Evolutionary conservation across 2,888 invertebrate genomes (phyloP).

Genomic region (Chouioia cunea): DNA sequence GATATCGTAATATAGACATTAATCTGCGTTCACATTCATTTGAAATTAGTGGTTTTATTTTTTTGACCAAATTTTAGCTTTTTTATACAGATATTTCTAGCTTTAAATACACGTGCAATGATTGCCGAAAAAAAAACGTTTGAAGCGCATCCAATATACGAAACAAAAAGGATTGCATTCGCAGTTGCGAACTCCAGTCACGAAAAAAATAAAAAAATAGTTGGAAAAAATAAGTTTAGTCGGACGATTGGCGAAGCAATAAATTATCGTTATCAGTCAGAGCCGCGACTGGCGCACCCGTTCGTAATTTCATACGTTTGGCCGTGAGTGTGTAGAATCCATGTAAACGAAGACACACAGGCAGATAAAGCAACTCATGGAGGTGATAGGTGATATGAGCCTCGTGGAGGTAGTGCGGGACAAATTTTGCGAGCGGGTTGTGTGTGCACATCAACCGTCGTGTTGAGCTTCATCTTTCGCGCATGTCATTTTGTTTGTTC

Average conservation of each 20-base stretch:
- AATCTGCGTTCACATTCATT: too few relatives aligned
- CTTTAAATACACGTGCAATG: too few relatives aligned
- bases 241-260: constrained; percentile 34
- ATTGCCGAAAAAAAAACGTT: too few relatives aligned
- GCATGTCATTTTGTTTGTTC: too few relatives aligned
- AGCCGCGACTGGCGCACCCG: neutral
- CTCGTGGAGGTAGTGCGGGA: constrained; percentile 12
- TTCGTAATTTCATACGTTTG: constrained; percentile 39
- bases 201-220: neutral
- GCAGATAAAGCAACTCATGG: neutral
- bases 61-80: too few relatives aligned
- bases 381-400: constrained; percentile 27
- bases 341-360: constrained; percentile 3
- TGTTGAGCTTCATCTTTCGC: neutral
- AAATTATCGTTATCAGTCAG: constrained; percentile 45
- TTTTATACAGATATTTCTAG: too few relatives aligned
- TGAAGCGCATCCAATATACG: too few relatives aligned
- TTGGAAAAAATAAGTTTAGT: constrained; percentile 22
- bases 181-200: neutral
- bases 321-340: too few relatives aligned
- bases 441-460: neutral
- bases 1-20: too few relatives aligned
- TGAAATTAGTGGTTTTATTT: too few relatives aligned
- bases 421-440: constrained; percentile 1
- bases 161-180: too few relatives aligned